Conservation (phyloP, 2,888 invertebrate species). For the Leptinotarsa tumamoca region DNA sequence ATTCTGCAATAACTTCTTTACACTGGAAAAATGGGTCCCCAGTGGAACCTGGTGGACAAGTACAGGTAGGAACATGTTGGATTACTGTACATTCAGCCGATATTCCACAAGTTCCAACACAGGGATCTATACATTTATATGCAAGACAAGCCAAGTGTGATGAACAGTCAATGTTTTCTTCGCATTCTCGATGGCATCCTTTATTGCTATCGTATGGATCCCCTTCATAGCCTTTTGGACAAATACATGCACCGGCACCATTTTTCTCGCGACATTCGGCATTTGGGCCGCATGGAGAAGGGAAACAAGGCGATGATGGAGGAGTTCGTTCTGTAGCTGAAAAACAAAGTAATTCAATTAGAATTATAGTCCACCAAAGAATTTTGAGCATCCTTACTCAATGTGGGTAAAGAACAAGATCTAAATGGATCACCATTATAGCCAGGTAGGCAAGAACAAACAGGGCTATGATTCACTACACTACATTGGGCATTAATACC, state of each 20-base stretch:
- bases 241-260: conserved; percentile 87
- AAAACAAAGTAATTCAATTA: conserved; percentile 49
- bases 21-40: conserved; percentile 88
- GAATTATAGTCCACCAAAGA: background rate
- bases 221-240: conserved; percentile 82
- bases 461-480: conserved; percentile 85
- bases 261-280: conserved; percentile 86
- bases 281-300: conserved; percentile 88
- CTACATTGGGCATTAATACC: conserved; percentile 84
- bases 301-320: conserved; percentile 80
- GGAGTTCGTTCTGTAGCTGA: conserved; percentile 74
- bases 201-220: conserved; percentile 80
- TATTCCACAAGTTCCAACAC: conserved; percentile 85
- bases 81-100: conserved; percentile 83
- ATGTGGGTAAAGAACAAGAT: conserved; percentile 67
- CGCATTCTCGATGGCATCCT: conserved; percentile 83
- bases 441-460: conserved; percentile 85
- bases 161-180: conserved; percentile 82
- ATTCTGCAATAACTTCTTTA: conserved; percentile 69
- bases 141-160: conserved; percentile 80
- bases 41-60: conserved; percentile 79
- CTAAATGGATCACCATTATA: conserved; percentile 82
- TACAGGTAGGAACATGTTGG: conserved; percentile 83
- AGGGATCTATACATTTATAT: conserved; percentile 87
- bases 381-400: conserved; percentile 58